Percentiles rank a stretch among this genome's conserved stretches.
Evolutionary conservation across 2,113 vertebrate genomes (phyloP).

Genomic region (Cyprinodon variegatus): DNA sequence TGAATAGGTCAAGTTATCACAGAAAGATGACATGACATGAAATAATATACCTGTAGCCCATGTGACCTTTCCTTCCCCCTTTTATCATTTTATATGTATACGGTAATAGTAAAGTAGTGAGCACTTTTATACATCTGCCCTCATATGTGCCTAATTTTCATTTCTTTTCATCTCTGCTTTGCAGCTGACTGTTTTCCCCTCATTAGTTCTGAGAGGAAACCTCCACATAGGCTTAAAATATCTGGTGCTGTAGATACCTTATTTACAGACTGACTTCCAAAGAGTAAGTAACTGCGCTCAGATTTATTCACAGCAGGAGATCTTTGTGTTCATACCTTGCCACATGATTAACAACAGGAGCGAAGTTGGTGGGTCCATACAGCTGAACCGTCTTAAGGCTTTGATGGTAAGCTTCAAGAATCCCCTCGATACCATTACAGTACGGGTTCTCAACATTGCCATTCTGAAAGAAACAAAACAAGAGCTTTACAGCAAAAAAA

Average conservation of each 20-base stretch:
- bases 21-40: slow-evolving; percentile 13
- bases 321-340: slow-evolving; percentile 81
- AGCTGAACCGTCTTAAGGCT: slow-evolving; percentile 96
- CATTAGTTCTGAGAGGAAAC: slow-evolving; percentile 45
- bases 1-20: slow-evolving; percentile 12
- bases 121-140: not conserved
- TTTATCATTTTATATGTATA: not conserved
- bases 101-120: slow-evolving; percentile 2
- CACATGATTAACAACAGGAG: slow-evolving; percentile 92
- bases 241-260: slow-evolving; percentile 12
- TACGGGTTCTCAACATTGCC: slow-evolving; percentile 91
- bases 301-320: not conserved
- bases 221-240: slow-evolving; percentile 28
- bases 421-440: slow-evolving; percentile 92
- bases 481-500: not conserved
- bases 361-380: slow-evolving; percentile 95
- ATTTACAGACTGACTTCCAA: slow-evolving; percentile 31
- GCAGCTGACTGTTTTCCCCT: slow-evolving; percentile 35
- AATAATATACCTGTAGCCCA: slow-evolving; percentile 1
- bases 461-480: slow-evolving; percentile 79
- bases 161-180: slow-evolving; percentile 44
- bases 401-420: slow-evolving; percentile 92
- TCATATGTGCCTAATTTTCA: slow-evolving; percentile 25
- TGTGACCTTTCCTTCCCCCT: slow-evolving; percentile 3
- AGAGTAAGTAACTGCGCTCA: not conserved